Base-by-base conservation (phyloP, 2,888 invertebrate genomes). In the Sialis lutaria region DNA sequence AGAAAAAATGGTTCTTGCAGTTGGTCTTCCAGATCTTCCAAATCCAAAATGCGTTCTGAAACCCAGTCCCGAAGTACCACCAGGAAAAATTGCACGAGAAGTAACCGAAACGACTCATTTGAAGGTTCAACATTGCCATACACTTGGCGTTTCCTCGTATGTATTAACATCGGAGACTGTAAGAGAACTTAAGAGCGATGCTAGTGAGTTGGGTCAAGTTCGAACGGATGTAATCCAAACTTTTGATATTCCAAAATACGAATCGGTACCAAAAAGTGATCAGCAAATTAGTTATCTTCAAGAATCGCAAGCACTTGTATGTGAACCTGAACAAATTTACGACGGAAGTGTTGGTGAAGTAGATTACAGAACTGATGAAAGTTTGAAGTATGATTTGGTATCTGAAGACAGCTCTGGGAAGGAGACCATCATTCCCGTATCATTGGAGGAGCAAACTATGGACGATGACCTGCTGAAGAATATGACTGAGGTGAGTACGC, bases 61-160 rank as follows among this genome's bases (percentile, higher is more conserved):
- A 52, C 60, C 64, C 2, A 63, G 64, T 2, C 64, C 64, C 2
- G 63, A 63, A 48, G 62, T 60, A 7, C 65, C 66, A 7, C 65
- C 65, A 4, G 70, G 69, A 6, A 70, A 69, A 54, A 64, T 72
- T 9, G 65, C 67, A 1, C 67, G 67, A 50, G 72, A 69, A 57
- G 65, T 67, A 2, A 68, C 68, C 4, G 73, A 70, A 54, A 70
- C 68, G n/a, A 71, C 69, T 12, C 68, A 70, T 49, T 60, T 73
- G 30, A 64, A 67, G 46, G 67, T 73, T 5, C 68, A 70, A 13
- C 73, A 73, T 49, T 64, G 67, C 44, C 70, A 70, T 48, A 64
- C 64, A 12, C 55, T 71, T 45, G 71, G 68, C 4, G 67, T 73
- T n/a, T 62, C 69, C 10, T 73, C 73, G 2, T 73, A 68, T 55